Percentiles rank a stretch among this genome's conserved stretches.
Evolutionary conservation across 2,888 invertebrate species (phyloP).

Genomic region (Electrophaes corylata): DNA sequence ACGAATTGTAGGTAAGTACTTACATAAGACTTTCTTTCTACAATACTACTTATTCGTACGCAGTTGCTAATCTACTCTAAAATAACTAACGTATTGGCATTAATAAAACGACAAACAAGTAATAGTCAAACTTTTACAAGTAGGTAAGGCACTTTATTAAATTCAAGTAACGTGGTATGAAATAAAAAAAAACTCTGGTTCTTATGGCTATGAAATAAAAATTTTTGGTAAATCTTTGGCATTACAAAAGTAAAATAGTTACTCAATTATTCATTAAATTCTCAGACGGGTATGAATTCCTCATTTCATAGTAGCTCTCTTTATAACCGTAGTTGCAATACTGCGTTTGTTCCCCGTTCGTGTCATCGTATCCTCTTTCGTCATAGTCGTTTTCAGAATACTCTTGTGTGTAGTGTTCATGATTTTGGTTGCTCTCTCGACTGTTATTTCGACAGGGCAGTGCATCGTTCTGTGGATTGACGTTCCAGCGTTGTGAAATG

Average conservation of each 20-base stretch:
- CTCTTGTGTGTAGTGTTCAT: slow-evolving; percentile 59
- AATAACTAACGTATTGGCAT: too few relatives aligned
- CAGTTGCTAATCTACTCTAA: too few relatives aligned
- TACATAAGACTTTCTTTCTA: too few relatives aligned
- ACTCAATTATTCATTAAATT: slow-evolving; percentile 62
- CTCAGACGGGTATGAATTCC: slow-evolving; percentile 63
- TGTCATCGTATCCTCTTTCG: slow-evolving; percentile 67
- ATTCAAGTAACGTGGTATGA: not conserved
- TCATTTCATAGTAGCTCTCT: slow-evolving; percentile 71
- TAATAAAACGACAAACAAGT: too few relatives aligned
- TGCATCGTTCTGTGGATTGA: slow-evolving; percentile 55
- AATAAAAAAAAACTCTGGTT: too few relatives aligned
- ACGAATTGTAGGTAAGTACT: too few relatives aligned
- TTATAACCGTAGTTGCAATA: slow-evolving; percentile 74
- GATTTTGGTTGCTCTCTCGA: slow-evolving; percentile 43
- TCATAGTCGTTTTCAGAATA: slow-evolving; percentile 74
- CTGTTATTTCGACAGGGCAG: slow-evolving; percentile 38
- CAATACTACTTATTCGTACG: too few relatives aligned
- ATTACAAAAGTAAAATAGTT: not conserved
- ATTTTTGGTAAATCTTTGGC: slow-evolving; percentile 29
- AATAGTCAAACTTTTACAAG: not conserved
- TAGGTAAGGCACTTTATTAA: slow-evolving; percentile 27
- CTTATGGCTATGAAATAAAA: slow-evolving; percentile 3
- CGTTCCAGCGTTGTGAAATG: slow-evolving; percentile 74
- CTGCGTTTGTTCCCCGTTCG: slow-evolving; percentile 61